Base-by-base conservation (phyloP, 2,888 invertebrate genomes). In the Leptopilina syphax region DNA sequence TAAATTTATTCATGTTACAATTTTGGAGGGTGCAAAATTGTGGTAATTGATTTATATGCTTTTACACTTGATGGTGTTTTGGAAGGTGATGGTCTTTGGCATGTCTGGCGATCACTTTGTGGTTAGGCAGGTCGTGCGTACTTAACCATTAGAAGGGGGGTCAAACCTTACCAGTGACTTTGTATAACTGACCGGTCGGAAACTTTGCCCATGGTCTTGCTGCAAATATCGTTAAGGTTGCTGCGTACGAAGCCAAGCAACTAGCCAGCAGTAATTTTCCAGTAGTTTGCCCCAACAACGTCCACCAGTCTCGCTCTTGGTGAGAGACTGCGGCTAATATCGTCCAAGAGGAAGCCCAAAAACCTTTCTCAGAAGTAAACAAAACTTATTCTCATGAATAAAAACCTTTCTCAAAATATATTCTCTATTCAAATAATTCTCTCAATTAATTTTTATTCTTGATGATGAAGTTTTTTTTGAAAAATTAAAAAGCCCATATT, bases 171-270 rank as follows among this genome's bases (percentile, higher is more conserved):
- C 34, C 83, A 82, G 80, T 83, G 85, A 81, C 83, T 83, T 76
- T 81, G 68, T 80, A 78, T 60, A 67, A 24, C 77, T 65, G 65
- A 24, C 47, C 47, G 63, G 77, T 12, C 65, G 41, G 34, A 77
- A 77, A 90, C 87, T 88, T 89, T 84, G 83, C 80, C 34, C 85
- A 85, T 84, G 84, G 85, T 82, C 81, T 34, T 34, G 88, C 88
- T 88, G 87, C 90, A 91, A 91, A 91, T 91, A 90, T 90, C 90
- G 89, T 91, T 91, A 91, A 88, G 88, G 89, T 88, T 85, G 79
- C 81, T 83, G 81, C 68, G 77, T 80, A 79, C 78, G 77, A 65
- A 80, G 80, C 80, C 78, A 81, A 78, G 79, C 81, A 84, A 82
- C 68, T 81, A 82, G 84, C 86, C 77, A 79, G 65, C 86, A 86